These are phyloP conservation scores for Ceratoteleas bidentatus DNA, from an alignment of 1,140 invertebrate species.

Conservation along the genomic window DNA sequence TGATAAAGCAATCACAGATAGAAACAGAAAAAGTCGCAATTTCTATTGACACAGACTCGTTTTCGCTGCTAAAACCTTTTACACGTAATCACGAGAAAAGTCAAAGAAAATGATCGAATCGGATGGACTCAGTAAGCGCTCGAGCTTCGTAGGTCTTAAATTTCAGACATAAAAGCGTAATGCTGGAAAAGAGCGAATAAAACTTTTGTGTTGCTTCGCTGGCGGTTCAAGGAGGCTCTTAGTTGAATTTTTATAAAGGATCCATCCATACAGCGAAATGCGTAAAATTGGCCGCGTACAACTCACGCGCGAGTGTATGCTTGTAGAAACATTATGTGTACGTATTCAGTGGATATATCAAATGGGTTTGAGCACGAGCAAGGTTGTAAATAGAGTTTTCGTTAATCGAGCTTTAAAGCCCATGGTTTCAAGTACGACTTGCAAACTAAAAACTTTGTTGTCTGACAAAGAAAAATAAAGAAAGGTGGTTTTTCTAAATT, in stretches of 20 bases:
- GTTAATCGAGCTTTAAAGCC: constrained; percentile 60
- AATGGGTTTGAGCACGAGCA: constrained; percentile 38
- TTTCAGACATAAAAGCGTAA: constrained; percentile 32
- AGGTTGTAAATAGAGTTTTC: constrained; percentile 51
- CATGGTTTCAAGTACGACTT: constrained; percentile 51
- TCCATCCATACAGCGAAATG: constrained; percentile 34
- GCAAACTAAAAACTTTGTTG: constrained; percentile 57
- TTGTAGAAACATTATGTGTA: constrained; percentile 39
- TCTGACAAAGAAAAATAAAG: constrained; percentile 36
- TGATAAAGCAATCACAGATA: neutral
- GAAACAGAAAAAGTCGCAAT: constrained; percentile 7
- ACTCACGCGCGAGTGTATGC: constrained; percentile 22
- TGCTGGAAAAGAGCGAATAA: constrained; percentile 17
- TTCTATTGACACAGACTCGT: neutral
- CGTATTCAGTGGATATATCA: constrained; percentile 42
- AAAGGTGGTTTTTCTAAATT: constrained; percentile 35
- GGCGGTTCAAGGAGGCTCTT: constrained; percentile 11
- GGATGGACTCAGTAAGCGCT: neutral
- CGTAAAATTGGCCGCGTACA: constrained; percentile 51
- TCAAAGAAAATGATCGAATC: constrained; percentile 38
- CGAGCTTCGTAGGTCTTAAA: constrained; percentile 31
- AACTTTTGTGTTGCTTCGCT: constrained; percentile 21
- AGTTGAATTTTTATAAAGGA: constrained; percentile 38
- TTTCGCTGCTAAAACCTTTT: constrained; percentile 5
- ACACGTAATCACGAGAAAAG: constrained; percentile 22